A percentile compares a stretch with the other conserved stretches of the same genome.
These are phyloP conservation scores for Drosophila pseudotakahashii DNA, from an alignment of 2,888 invertebrate genomes.

Conservation along the genomic window DNA sequence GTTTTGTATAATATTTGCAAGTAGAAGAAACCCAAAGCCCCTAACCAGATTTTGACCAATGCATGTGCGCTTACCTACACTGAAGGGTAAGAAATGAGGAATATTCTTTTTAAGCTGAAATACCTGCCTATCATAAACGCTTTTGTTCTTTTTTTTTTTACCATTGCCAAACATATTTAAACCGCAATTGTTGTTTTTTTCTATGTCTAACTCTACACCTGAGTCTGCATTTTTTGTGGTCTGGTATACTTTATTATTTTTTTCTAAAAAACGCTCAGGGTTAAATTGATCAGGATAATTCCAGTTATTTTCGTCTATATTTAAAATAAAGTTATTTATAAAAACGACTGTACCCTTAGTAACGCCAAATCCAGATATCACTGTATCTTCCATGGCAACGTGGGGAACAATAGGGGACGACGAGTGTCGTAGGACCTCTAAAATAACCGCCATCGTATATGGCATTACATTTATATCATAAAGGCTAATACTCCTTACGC, in stretches of 20 bases:
- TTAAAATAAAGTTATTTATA: constrained; percentile 92
- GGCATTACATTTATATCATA: constrained; percentile 89
- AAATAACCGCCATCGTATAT: constrained; percentile 92
- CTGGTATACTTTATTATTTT: constrained; percentile 19
- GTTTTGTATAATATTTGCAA: constrained; percentile 89
- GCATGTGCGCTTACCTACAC: constrained; percentile 92
- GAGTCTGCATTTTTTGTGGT: constrained; percentile 85
- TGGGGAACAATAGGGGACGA: constrained; percentile 96
- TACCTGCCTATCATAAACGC: not conserved
- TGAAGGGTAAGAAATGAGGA: constrained; percentile 92
- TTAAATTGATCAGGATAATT: constrained; percentile 88
- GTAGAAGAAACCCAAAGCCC: constrained; percentile 89
- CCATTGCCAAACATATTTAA: not conserved
- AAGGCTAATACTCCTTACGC: constrained; percentile 86
- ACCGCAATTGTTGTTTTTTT: constrained; percentile 2
- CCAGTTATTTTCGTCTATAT: constrained; percentile 90
- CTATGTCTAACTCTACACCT: constrained; percentile 85
- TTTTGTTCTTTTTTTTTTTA: not conserved
- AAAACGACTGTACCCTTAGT: constrained; percentile 92
- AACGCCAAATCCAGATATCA: constrained; percentile 89
- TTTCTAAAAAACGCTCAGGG: constrained; percentile 90
- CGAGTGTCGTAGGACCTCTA: constrained; percentile 91
- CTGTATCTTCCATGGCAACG: constrained; percentile 91
- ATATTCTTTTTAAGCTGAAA: constrained; percentile 85
- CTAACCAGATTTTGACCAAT: constrained; percentile 92